These are phyloP conservation scores for Apogon hyalosoma DNA, from an alignment of 2,797 vertebrate genomes.

Conservation along the genomic window DNA sequence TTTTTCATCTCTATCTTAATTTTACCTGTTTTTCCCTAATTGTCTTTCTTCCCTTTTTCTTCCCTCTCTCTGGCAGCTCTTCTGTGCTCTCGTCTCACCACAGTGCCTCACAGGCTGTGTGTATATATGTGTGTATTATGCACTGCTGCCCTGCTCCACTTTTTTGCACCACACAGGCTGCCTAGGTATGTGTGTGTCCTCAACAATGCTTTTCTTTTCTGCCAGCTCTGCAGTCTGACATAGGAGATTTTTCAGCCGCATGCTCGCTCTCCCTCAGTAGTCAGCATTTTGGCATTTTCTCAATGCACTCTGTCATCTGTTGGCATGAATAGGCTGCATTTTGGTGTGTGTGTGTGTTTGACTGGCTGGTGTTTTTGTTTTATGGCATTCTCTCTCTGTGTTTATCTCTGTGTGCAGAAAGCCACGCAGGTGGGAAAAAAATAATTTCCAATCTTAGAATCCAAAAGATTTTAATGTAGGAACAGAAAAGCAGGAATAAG, in stretches of 20 bases:
- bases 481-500: background rate
- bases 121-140: conserved; percentile 39
- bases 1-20: conserved; percentile 22
- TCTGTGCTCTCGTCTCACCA: conserved; percentile 59
- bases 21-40: background rate
- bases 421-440: conserved; percentile 57
- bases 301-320: conserved; percentile 76
- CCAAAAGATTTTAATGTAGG: background rate
- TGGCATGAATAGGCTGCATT: conserved; percentile 74
- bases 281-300: conserved; percentile 82
- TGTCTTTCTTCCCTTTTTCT: conserved; percentile 32
- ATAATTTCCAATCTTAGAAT: conserved; percentile 47
- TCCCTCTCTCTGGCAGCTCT: conserved; percentile 51
- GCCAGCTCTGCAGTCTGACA: conserved; percentile 80
- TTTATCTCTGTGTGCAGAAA: conserved; percentile 53
- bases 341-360: conserved; percentile 51
- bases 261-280: conserved; percentile 70
- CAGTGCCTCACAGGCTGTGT: conserved; percentile 52
- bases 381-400: conserved; percentile 26
- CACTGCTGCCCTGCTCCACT: conserved; percentile 57
- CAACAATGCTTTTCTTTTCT: conserved; percentile 74
- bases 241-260: conserved; percentile 75
- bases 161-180: conserved; percentile 63
- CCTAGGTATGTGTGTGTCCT: conserved; percentile 59
- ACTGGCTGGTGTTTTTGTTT: conserved; percentile 43